A percentile compares a stretch with the other conserved stretches of the same genome.
phyloP scores from a whole-genome alignment of 2,113 vertebrate species.

The Siphamia tubifer region DNA sequence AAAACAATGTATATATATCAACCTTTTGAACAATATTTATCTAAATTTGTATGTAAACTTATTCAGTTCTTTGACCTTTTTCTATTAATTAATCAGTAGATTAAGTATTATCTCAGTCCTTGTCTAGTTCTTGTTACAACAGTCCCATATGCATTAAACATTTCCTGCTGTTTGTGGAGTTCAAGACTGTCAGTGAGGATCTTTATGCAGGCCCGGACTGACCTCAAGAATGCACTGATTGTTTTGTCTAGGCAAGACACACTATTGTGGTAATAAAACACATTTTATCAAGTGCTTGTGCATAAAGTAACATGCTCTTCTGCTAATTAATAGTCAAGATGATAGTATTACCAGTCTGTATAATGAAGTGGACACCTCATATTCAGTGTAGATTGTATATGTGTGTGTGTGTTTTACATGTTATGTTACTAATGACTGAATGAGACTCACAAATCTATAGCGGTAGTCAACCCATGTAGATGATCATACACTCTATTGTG shows the following conservation, averaged over 20 bases:
- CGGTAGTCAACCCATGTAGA: no score
- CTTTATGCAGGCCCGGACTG: constrained; percentile 7
- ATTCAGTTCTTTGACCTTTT: no score
- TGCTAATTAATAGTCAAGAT: neutral
- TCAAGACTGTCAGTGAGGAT: constrained; percentile 2
- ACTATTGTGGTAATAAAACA: constrained; percentile 21
- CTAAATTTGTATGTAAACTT: no score
- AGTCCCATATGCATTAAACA: neutral
- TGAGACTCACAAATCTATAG: no score
- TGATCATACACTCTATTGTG: no score
- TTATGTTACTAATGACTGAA: neutral
- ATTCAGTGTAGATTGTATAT: neutral
- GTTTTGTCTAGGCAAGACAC: constrained; percentile 19
- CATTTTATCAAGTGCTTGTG: neutral
- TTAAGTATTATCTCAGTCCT: no score
- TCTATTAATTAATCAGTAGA: no score
- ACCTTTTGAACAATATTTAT: neutral
- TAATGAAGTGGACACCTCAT: neutral
- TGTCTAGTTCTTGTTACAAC: no score
- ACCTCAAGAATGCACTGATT: constrained; percentile 36
- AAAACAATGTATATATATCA: neutral
- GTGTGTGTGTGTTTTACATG: no score
- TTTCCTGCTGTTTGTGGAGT: constrained; percentile 8
- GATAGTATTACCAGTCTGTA: neutral
- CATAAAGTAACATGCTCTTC: constrained; percentile 3